Percentiles rank a stretch among this genome's conserved stretches.
Conservation (phyloP, 1,140 invertebrate species). For the Dendroctonus ponderosae region DNA sequence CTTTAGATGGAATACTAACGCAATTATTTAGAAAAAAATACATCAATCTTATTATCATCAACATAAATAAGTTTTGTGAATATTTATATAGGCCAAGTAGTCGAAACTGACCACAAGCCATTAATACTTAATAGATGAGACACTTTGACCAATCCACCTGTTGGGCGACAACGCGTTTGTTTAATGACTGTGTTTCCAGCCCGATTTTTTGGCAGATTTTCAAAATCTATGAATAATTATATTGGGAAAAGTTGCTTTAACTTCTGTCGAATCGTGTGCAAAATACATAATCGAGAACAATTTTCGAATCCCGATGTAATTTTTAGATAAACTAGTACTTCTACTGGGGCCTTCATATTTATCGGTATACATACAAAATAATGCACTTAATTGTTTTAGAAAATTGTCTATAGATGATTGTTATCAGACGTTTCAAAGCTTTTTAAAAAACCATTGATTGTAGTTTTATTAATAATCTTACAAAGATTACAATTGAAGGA, state of each 20-base stretch:
- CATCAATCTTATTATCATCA: too few species aligned
- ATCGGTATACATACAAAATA: too few species aligned
- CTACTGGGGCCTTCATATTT: too few species aligned
- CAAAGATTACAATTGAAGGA: too few species aligned
- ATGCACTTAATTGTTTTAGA: too few species aligned
- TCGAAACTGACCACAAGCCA: conserved; percentile 5
- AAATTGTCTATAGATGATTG: too few species aligned
- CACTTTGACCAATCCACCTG: conserved; percentile 8
- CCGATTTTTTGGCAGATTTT: conserved; percentile 15
- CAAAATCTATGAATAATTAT: conserved; percentile 22
- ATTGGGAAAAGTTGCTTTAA: conserved; percentile 1
- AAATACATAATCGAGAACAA: not conserved
- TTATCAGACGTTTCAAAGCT: too few species aligned
- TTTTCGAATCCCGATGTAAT: not conserved
- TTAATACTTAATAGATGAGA: not conserved
- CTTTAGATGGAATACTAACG: too few species aligned
- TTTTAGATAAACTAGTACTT: not conserved
- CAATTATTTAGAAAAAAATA: too few species aligned
- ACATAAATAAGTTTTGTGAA: too few species aligned
- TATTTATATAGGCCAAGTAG: conserved; percentile 4
- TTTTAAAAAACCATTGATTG: too few species aligned
- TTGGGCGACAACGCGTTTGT: conserved; percentile 2
- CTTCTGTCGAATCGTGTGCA: conserved; percentile 18
- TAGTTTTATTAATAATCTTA: too few species aligned
- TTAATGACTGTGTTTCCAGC: not conserved